Conservation (phyloP, 2,113 vertebrate genomes). For the Albula goreensis region DNA sequence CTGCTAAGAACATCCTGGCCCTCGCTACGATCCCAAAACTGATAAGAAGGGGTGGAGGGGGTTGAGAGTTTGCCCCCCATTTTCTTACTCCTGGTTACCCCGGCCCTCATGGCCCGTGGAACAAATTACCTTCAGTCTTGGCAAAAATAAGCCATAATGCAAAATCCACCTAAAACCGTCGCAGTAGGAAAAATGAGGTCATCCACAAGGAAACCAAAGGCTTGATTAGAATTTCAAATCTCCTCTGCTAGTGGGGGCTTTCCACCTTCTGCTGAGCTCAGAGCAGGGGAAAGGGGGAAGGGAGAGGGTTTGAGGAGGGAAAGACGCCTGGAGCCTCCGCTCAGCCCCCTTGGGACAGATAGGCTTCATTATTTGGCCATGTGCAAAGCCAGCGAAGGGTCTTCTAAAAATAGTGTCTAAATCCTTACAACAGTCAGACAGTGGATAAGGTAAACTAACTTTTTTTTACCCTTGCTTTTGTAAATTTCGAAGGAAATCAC, state of each 20-base stretch:
- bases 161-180: constrained; percentile 74
- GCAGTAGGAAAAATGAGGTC: constrained; percentile 75
- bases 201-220: constrained; percentile 74
- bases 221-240: constrained; percentile 81
- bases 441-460: constrained; percentile 59
- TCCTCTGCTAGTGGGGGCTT: constrained; percentile 66
- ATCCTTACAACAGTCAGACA: constrained; percentile 63
- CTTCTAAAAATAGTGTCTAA: constrained; percentile 61
- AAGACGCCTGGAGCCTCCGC: constrained; percentile 1
- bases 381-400: constrained; percentile 58
- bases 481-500: too few relatives aligned
- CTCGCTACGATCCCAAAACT: constrained; percentile 22
- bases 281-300: neutral
- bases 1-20: neutral
- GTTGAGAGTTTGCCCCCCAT: constrained; percentile 46
- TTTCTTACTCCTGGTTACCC: constrained; percentile 62
- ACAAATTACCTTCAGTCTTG: constrained; percentile 72
- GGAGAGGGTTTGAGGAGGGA: constrained; percentile 17
- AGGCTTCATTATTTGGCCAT: constrained; percentile 59
- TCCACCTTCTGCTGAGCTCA: constrained; percentile 57
- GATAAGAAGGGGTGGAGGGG: constrained; percentile 36
- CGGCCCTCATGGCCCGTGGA: constrained; percentile 65
- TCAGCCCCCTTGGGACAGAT: constrained; percentile 52
- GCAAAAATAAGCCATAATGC: constrained; percentile 73
- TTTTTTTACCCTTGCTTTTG: constrained; percentile 15